Evolutionary conservation across 2,888 invertebrate species (phyloP).

Genomic region (Drosophila kuntzei): DNA sequence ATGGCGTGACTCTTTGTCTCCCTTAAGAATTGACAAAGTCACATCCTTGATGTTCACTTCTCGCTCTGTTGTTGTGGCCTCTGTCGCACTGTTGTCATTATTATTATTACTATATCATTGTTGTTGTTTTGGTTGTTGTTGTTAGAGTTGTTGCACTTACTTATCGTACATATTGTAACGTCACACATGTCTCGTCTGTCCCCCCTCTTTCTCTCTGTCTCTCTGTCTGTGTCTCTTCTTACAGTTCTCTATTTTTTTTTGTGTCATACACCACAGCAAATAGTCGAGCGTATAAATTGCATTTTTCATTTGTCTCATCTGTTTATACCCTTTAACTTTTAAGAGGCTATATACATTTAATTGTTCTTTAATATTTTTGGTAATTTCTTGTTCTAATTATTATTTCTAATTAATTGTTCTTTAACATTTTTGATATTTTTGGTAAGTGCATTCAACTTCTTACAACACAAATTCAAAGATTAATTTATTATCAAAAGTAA

Average conservation of each 20-base stretch:
- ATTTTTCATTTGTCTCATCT: conserved; percentile 39
- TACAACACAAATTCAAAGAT: too few relatives aligned
- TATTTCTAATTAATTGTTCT: too few relatives aligned
- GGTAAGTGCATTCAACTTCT: too few relatives aligned
- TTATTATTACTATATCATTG: conserved; percentile 68
- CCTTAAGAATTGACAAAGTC: conserved; percentile 43
- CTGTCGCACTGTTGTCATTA: conserved; percentile 54
- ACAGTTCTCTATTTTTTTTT: conserved; percentile 22
- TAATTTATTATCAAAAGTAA: too few relatives aligned
- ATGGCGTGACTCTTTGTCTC: conserved; percentile 55
- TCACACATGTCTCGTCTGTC: conserved; percentile 59
- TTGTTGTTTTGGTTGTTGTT: conserved; percentile 50
- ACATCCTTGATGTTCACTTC: conserved; percentile 38
- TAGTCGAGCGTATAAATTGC: conserved; percentile 61
- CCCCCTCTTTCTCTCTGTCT: conserved; percentile 7
- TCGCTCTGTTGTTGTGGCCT: conserved; percentile 22
- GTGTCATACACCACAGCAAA: conserved; percentile 37
- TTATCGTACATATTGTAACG: conserved; percentile 60
- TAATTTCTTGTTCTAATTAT: too few relatives aligned
- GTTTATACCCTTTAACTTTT: conserved; percentile 20
- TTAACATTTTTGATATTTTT: too few relatives aligned
- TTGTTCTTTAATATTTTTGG: too few relatives aligned
- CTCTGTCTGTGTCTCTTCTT: conserved; percentile 23
- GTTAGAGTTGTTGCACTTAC: conserved; percentile 51
- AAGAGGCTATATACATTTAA: not conserved